Evolutionary conservation across 2,113 vertebrate genomes (phyloP), one percentile per base, ranked within the genome.

Genomic region (Melanerpes formicivorus): DNA sequence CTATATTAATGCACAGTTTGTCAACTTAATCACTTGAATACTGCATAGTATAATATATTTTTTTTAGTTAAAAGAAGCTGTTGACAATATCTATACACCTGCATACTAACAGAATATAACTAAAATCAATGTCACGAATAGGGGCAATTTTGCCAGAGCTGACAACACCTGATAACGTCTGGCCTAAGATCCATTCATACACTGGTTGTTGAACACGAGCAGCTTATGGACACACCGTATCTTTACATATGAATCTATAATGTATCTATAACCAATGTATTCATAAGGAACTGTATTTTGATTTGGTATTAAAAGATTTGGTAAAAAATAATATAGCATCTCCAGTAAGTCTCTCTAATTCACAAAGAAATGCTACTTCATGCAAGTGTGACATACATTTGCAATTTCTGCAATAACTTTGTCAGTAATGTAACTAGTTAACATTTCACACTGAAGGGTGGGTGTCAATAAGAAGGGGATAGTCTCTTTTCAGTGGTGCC

Each of bases 371-470:
- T 76, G 4, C 6, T 22, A 80, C 70, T 93, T 90, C 29, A 65
- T 42, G 5, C 29, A 66, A 93, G 37, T 70, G 4, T 90, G 91
- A 96, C 94, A 69, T 60, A 72, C 94, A 95, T 88, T 72, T 87
- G 27, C 69, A 86, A 90, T 92, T 95, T 90, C 55, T 87, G 26
- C 69, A 91, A 78, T 81, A 83, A 89, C 84, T 95, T 88, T 88
- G 10, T 83, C 52, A 70, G 22, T 87, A 95, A 81, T 88, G 54
- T 83, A 37, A 94, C 34, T 60, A 84, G 40, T 90, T 95, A 97
- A 82, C 63, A 88, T 91, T 96, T 96, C 81, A 90, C 46, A 91
- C 21, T 52, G 71, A 23, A 50, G 50, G 50, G 21, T 50, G 50
- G 50, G 21, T 23, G 50, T 11, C 21, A 22, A 50, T 23, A 23